Evolutionary conservation across 2,113 vertebrate species (phyloP).

Genomic region (Macquaria australasica): DNA sequence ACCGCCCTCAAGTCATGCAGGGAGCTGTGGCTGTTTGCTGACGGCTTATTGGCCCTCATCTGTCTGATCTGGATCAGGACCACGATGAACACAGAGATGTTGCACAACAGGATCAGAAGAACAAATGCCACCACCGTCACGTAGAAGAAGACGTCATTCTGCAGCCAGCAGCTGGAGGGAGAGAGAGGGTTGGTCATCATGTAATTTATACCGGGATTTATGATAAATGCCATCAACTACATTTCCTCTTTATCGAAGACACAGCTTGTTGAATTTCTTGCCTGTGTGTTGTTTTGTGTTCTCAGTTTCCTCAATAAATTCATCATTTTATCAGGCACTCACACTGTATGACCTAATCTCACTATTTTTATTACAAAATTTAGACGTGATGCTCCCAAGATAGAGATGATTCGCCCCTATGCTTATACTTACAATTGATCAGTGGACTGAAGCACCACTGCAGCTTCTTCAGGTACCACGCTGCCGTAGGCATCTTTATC

Average conservation of each 20-base stretch:
- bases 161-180: slow-evolving; percentile 90
- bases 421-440: slow-evolving; percentile 86
- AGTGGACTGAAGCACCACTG: slow-evolving; percentile 26
- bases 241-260: neutral
- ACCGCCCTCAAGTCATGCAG: slow-evolving; percentile 86
- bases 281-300: neutral
- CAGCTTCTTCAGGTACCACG: neutral
- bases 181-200: neutral
- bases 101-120: slow-evolving; percentile 86
- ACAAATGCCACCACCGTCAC: slow-evolving; percentile 87
- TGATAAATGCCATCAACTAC: neutral
- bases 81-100: slow-evolving; percentile 86
- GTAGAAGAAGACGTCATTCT: slow-evolving; percentile 84
- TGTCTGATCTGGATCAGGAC: slow-evolving; percentile 89
- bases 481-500: slow-evolving; percentile 87
- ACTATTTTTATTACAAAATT: neutral
- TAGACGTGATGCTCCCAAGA: neutral
- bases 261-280: neutral
- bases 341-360: neutral
- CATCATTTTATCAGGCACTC: neutral
- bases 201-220: neutral
- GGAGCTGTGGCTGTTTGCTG: slow-evolving; percentile 49
- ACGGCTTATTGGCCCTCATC: slow-evolving; percentile 78
- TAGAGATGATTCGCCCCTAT: neutral
- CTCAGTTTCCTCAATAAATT: neutral